Evolutionary conservation across 2,113 vertebrate genomes (phyloP).

Genomic region (Pyxicephalus adspersus): DNA sequence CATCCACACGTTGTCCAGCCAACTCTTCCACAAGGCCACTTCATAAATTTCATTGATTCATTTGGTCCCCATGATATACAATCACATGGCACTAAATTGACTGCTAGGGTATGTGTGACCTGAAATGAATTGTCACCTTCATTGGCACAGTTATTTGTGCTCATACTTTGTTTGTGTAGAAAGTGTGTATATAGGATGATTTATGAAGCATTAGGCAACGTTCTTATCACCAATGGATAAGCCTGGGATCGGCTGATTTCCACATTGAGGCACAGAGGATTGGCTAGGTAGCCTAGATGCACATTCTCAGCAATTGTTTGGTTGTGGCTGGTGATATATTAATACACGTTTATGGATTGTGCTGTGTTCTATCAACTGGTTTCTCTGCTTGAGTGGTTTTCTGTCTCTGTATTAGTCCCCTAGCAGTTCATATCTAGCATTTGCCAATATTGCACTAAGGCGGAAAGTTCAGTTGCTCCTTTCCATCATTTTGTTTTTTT

Average conservation of each 20-base stretch:
- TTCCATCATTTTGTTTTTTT: conserved; percentile 6
- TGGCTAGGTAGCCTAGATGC: conserved; percentile 1
- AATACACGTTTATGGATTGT: conserved; percentile 41
- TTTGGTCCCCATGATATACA: conserved; percentile 24
- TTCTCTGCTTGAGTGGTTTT: conserved; percentile 3
- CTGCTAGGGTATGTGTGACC: background rate
- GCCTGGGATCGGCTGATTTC: background rate
- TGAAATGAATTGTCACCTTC: background rate
- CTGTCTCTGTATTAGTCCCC: background rate
- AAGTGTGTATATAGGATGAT: conserved; percentile 2
- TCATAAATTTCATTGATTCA: background rate
- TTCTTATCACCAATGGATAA: conserved; percentile 9
- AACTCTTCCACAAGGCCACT: background rate
- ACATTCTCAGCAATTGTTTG: conserved; percentile 31
- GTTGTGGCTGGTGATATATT: conserved; percentile 52
- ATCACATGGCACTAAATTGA: background rate
- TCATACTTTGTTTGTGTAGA: conserved; percentile 9
- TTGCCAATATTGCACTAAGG: conserved; percentile 27
- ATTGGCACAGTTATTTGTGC: conserved; percentile 33
- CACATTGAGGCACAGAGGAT: conserved; percentile 13
- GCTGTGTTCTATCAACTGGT: conserved; percentile 35
- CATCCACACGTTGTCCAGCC: background rate
- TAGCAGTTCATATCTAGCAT: conserved; percentile 1
- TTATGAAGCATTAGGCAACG: conserved; percentile 5
- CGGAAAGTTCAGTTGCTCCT: background rate